phyloP scores from a whole-genome alignment of 1,140 invertebrate genomes.

The Diabrotica virgifera region DNA sequence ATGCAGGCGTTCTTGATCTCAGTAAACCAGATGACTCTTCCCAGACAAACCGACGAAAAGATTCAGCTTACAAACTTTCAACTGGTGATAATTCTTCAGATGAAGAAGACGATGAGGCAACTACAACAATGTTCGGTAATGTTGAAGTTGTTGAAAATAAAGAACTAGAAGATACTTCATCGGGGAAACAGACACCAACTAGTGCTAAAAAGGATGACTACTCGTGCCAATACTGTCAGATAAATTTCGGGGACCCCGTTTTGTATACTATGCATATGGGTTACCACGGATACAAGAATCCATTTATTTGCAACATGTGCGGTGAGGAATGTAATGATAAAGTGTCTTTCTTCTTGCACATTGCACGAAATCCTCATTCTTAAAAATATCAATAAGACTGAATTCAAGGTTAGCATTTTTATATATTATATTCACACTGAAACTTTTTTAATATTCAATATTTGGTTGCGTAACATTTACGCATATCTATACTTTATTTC shows the following conservation, averaged over 20 bases:
- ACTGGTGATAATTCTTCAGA: constrained; percentile 46
- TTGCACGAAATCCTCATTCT: constrained; percentile 76
- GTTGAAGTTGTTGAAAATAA: constrained; percentile 32
- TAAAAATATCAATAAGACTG: constrained; percentile 11
- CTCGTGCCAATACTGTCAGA: constrained; percentile 81
- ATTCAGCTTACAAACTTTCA: constrained; percentile 69
- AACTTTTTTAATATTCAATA: too few relatives aligned
- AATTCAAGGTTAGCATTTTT: not conserved
- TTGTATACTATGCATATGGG: constrained; percentile 96
- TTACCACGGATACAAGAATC: constrained; percentile 86
- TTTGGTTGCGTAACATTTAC: too few relatives aligned
- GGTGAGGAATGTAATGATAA: constrained; percentile 78
- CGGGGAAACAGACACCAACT: constrained; percentile 1
- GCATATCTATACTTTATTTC: too few relatives aligned
- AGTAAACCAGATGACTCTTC: constrained; percentile 49
- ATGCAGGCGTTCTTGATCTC: constrained; percentile 55
- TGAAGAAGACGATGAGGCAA: constrained; percentile 38
- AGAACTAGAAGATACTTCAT: constrained; percentile 22
- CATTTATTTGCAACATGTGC: constrained; percentile 94
- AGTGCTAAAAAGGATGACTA: constrained; percentile 52
- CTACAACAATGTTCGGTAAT: constrained; percentile 36
- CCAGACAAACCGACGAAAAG: constrained; percentile 65
- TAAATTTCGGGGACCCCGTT: constrained; percentile 83
- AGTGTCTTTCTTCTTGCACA: constrained; percentile 88
- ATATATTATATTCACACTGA: too few relatives aligned